These are phyloP conservation scores for Aleadryas rufinucha DNA, from an alignment of 2,113 vertebrate species.

Conservation along the genomic window DNA sequence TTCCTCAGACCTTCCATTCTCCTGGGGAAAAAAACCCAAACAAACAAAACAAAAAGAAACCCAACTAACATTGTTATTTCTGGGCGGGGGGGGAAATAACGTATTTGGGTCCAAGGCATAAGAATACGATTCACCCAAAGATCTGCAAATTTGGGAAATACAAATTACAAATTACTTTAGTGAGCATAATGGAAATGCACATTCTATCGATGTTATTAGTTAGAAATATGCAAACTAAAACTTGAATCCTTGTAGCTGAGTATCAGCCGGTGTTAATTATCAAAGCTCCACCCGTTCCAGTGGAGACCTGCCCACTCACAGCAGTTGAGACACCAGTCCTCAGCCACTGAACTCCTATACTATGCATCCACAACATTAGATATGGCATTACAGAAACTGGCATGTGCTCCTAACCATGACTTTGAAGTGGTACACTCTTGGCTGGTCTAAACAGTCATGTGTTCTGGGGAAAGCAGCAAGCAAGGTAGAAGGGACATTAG, in stretches of 20 bases:
- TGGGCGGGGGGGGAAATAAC: not conserved
- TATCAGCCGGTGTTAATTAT: not conserved
- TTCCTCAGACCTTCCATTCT: not conserved
- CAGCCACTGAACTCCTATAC: not conserved
- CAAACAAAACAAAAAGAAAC: not conserved
- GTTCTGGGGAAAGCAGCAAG: not conserved
- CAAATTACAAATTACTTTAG: not conserved
- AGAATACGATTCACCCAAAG: not conserved
- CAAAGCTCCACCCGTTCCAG: not conserved
- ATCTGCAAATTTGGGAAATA: not conserved
- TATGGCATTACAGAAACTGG: accelerated
- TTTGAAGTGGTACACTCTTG: not conserved
- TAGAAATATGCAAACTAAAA: not conserved
- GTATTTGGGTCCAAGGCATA: not conserved
- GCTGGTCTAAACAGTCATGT: not conserved
- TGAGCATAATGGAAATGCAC: not conserved
- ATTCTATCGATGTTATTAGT: not conserved
- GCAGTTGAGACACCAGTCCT: not conserved
- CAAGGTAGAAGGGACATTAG: not conserved
- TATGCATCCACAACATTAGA: not conserved
- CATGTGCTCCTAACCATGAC: accelerated
- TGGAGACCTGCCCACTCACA: not conserved
- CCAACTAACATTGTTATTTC: not conserved
- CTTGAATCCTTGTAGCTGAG: not conserved
- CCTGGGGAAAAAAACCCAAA: not conserved